A percentile compares a stretch with the other conserved stretches of the same genome.
Evolutionary conservation across 2,797 vertebrate species (phyloP).

Genomic region (Hephaestus fuliginosus): DNA sequence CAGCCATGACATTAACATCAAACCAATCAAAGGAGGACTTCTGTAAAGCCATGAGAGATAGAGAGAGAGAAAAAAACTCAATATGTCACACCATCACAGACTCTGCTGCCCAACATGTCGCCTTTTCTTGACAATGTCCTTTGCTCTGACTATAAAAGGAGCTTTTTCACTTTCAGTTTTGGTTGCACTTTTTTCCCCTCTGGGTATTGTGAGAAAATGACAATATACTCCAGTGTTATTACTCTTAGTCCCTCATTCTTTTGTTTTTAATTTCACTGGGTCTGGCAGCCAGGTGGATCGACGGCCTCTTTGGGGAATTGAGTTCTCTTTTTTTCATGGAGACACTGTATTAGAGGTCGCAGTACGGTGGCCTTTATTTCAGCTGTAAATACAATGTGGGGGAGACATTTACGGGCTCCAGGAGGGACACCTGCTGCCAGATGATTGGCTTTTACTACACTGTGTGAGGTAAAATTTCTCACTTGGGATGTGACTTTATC

Average conservation of each 20-base stretch:
- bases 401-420: conserved; percentile 1
- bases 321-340: background rate
- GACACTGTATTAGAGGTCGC: conserved; percentile 13
- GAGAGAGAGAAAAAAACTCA: background rate
- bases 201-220: background rate
- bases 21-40: conserved; percentile 3
- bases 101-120: background rate
- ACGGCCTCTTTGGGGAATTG: conserved; percentile 17
- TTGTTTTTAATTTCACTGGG: conserved; percentile 21
- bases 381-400: background rate
- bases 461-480: background rate
- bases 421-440: conserved; percentile 9
- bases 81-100: background rate
- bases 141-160: background rate
- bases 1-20: conserved; percentile 15
- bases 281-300: conserved; percentile 1
- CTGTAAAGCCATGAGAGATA: background rate
- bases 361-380: conserved; percentile 10
- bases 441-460: conserved; percentile 16
- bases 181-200: background rate
- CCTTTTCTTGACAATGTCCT: background rate
- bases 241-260: background rate
- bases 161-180: background rate
- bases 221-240: background rate
- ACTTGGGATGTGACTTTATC: conserved; percentile 2